Evolutionary conservation across 2,113 vertebrate genomes (phyloP), one percentile per base, ranked within the genome.

Genomic region (Sander lucioperca): DNA sequence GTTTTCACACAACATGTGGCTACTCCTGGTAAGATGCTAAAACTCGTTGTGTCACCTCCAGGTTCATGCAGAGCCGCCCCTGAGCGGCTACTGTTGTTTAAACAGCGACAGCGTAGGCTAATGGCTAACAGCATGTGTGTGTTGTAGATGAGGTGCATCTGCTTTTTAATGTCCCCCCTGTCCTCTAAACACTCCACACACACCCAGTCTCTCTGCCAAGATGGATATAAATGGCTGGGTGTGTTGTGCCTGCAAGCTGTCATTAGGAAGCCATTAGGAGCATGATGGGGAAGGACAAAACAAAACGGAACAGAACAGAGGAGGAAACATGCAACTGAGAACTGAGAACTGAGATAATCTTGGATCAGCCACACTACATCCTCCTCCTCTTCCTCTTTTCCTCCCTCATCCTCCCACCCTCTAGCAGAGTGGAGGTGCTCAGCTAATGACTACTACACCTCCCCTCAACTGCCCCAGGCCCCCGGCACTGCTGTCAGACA

Each of bases 261-360:
- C 94, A 93, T 94, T 94, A 94, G 89, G 85, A 94, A 93, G 86
- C 92, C 94, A 94, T 94, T 94, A 93, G 90, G 71, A 92, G 86
- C 91, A 82, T 86, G 90, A 87, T 81, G 90, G 84, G 83, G 86
- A 84, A 89, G 84, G 91, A 89, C 90, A 76, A 75, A 86, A 89
- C 78, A 10, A 85, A 84, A 89, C 36, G 1, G 65, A 92, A 88
- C 82, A 84, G 81, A 88, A 84, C 79, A 88, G 79, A 70, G 74
- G 83, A 91, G 88, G 85, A 89, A 91, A 87, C 89, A 66, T 77
- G 82, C 89, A 80, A 82, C 79, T 57, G 69, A 87, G 84, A 80
- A 82, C 79, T 57, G 69, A 87, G 84, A 80, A 82, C 79, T 57
- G 69, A 87, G 84, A 89, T 93, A 83, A 73, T 90, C 80, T 54